Evolutionary conservation across 2,888 invertebrate genomes (phyloP).

Genomic region (Rhamphomyia laevipes): DNA sequence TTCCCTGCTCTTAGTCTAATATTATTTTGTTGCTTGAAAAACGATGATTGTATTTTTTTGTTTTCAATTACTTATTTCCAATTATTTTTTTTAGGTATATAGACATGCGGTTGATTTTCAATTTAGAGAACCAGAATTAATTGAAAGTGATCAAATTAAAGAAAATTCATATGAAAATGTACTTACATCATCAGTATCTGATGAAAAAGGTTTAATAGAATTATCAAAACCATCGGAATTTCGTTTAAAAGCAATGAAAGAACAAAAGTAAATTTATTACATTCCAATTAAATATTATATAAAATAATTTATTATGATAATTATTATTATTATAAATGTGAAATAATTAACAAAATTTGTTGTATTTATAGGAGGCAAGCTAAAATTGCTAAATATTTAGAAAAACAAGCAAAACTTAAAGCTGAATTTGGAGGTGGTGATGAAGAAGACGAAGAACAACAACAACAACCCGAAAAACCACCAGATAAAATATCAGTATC

Average conservation of each 20-base stretch:
- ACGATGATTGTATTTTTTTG: background rate
- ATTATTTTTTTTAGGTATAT: background rate
- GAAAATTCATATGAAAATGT: constrained; percentile 20
- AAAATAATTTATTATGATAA: background rate
- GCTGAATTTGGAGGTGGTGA: constrained; percentile 8
- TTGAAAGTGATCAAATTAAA: constrained; percentile 22
- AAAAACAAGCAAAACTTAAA: background rate
- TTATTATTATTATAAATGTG: too few relatives aligned
- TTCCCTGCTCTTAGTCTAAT: background rate
- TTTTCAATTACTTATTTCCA: background rate
- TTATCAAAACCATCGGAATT: constrained; percentile 37
- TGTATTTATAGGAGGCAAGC: background rate
- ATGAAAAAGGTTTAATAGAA: constrained; percentile 30
- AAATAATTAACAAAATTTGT: too few relatives aligned
- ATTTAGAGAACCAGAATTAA: constrained; percentile 32
- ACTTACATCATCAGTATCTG: background rate
- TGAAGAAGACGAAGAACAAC: constrained; percentile 5
- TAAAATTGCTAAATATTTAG: background rate
- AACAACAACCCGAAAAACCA: constrained; percentile 4
- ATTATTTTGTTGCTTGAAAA: background rate
- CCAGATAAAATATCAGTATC: constrained; percentile 9
- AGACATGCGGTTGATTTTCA: constrained; percentile 32
- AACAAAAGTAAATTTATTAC: constrained; percentile 25
- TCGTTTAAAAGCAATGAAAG: constrained; percentile 34
- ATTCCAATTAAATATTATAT: background rate